A percentile compares a stretch with the other conserved stretches of the same genome.
phyloP scores from a whole-genome alignment of 1,140 invertebrate genomes.

The Maconellicoccus hirsutus region DNA sequence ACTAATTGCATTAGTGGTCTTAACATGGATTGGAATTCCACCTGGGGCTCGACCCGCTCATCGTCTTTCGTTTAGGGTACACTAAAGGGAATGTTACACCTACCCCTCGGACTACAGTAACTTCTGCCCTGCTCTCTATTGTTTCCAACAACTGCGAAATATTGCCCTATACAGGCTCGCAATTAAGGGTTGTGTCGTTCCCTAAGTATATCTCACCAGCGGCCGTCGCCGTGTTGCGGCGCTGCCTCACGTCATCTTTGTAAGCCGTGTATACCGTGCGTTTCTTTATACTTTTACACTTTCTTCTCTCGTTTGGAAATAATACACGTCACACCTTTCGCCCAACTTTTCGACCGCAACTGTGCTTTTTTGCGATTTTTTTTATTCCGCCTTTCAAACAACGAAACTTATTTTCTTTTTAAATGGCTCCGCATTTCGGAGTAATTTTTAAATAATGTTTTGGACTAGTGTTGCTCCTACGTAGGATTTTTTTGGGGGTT shows the following conservation, averaged over 20 bases:
- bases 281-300: too few relatives aligned
- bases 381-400: neutral
- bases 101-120: neutral
- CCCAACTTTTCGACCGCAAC: neutral
- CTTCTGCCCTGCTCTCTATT: neutral
- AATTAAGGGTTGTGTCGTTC: conserved; percentile 7
- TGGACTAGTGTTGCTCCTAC: too few relatives aligned
- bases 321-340: neutral
- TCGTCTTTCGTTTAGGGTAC: neutral
- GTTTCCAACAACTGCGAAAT: conserved; percentile 7
- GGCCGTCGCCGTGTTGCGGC: neutral
- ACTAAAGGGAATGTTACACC: neutral
- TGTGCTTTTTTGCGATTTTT: neutral
- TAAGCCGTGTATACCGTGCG: too few relatives aligned
- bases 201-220: neutral
- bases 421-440: neutral
- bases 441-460: neutral
- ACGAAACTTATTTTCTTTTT: neutral
- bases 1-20: conserved; percentile 8
- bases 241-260: too few relatives aligned
- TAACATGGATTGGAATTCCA: conserved; percentile 4
- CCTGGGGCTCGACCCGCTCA: conserved; percentile 1
- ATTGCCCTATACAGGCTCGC: conserved; percentile 6
- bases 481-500: too few relatives aligned
- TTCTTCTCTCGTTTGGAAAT: neutral